Conservation (phyloP, 2,888 invertebrate genomes). For the Cephus pulcher region DNA sequence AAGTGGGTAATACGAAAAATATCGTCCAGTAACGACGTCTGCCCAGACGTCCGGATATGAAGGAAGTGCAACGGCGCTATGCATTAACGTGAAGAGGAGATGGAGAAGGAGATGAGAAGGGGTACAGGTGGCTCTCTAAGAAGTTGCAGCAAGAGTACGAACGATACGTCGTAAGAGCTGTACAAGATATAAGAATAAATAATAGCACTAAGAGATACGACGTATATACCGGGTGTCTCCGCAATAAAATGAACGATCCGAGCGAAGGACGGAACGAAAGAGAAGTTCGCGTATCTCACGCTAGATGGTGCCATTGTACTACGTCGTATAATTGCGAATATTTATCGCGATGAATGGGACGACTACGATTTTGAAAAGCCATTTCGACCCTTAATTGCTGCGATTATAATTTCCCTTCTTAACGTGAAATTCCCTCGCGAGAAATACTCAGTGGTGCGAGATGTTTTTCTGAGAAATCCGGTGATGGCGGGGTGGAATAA, state of each 20-base stretch:
- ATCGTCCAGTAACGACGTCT: neutral
- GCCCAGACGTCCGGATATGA: neutral
- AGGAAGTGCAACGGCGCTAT: neutral
- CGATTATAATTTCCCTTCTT: neutral
- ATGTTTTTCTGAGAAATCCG: neutral
- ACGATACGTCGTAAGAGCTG: neutral
- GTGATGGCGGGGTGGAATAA: slow-evolving; percentile 5
- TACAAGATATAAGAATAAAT: neutral
- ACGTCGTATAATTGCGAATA: slow-evolving; percentile 10
- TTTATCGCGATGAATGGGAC: slow-evolving; percentile 15
- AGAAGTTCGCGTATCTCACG: neutral
- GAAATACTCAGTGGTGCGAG: neutral
- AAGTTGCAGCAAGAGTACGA: neutral
- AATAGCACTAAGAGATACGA: neutral
- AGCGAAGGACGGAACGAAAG: neutral
- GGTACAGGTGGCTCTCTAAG: neutral
- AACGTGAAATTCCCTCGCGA: slow-evolving; percentile 16
- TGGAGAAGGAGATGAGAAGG: neutral
- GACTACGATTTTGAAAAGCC: slow-evolving; percentile 12
- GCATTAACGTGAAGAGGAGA: neutral
- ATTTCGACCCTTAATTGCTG: slow-evolving; percentile 10
- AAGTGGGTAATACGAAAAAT: neutral
- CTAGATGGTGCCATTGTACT: slow-evolving; percentile 12
- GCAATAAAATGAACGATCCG: neutral
- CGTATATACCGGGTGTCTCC: neutral